These are phyloP conservation scores for Megatriorchis doriae DNA, from an alignment of 2,113 vertebrate species.

Conservation along the genomic window DNA sequence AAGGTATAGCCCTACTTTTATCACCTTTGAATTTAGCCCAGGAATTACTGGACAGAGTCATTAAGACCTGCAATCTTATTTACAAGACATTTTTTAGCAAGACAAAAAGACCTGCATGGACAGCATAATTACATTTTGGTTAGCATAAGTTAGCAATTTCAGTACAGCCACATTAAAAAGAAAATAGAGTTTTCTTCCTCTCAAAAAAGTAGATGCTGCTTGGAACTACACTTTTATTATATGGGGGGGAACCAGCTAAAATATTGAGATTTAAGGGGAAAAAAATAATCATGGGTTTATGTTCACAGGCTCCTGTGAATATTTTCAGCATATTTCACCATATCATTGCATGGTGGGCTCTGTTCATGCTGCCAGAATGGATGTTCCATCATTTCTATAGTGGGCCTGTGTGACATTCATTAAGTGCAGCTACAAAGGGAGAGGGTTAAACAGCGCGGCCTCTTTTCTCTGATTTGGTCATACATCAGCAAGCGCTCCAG, in stretches of 20 bases:
- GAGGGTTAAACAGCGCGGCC: slow-evolving; percentile 61
- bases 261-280: slow-evolving; percentile 41
- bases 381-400: slow-evolving; percentile 72
- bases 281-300: slow-evolving; percentile 62
- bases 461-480: slow-evolving; percentile 58
- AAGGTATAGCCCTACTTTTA: neutral
- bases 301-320: slow-evolving; percentile 34
- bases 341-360: slow-evolving; percentile 55
- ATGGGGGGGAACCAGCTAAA: neutral
- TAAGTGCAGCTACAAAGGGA: slow-evolving; percentile 72
- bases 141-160: slow-evolving; percentile 1
- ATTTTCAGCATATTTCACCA: slow-evolving; percentile 70
- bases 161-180: neutral
- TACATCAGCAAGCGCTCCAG: slow-evolving; percentile 34
- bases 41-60: neutral
- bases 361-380: slow-evolving; percentile 52
- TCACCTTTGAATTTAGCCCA: neutral
- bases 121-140: slow-evolving; percentile 1
- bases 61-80: neutral
- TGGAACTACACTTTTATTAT: neutral
- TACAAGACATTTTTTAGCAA: neutral
- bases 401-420: slow-evolving; percentile 69
- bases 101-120: neutral
- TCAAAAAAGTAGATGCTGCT: neutral
- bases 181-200: slow-evolving; percentile 1